Conservation (phyloP, 2,888 invertebrate genomes). For the Ochropleura leucogaster region DNA sequence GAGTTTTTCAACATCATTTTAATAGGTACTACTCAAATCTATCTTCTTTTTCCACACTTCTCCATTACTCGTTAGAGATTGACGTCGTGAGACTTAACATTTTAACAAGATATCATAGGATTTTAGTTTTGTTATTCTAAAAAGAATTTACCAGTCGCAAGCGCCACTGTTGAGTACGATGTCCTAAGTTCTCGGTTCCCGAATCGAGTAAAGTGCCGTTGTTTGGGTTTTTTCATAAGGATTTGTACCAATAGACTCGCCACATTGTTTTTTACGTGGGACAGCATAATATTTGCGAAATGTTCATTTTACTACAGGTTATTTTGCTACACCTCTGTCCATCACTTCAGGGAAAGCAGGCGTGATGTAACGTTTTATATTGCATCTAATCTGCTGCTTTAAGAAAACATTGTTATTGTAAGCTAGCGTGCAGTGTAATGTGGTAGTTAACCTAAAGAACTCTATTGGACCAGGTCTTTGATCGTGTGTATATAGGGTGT, state of each 20-base stretch:
- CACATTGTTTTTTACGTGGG: background rate
- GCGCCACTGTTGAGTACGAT: background rate
- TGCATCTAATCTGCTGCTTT: slow-evolving; percentile 1
- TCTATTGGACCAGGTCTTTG: slow-evolving; percentile 16
- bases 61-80: too few species aligned
- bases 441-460: slow-evolving; percentile 21
- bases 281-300: background rate
- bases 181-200: background rate
- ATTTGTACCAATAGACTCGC: background rate
- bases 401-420: slow-evolving; percentile 7
- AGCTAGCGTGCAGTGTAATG: slow-evolving; percentile 4
- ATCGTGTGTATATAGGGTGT: slow-evolving; percentile 5
- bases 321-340: background rate
- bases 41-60: too few species aligned
- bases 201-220: background rate
- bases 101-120: background rate
- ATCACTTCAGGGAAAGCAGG: background rate
- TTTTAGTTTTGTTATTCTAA: slow-evolving; percentile 2
- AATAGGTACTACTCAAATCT: background rate
- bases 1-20: background rate
- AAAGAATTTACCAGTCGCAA: background rate
- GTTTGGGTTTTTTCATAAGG: background rate
- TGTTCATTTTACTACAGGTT: background rate
- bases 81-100: too few species aligned
- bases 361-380: background rate